A percentile compares a stretch with the other conserved stretches of the same genome.
These are phyloP conservation scores for Crenuchus spilurus DNA, from an alignment of 2,797 vertebrate genomes.

Conservation along the genomic window DNA sequence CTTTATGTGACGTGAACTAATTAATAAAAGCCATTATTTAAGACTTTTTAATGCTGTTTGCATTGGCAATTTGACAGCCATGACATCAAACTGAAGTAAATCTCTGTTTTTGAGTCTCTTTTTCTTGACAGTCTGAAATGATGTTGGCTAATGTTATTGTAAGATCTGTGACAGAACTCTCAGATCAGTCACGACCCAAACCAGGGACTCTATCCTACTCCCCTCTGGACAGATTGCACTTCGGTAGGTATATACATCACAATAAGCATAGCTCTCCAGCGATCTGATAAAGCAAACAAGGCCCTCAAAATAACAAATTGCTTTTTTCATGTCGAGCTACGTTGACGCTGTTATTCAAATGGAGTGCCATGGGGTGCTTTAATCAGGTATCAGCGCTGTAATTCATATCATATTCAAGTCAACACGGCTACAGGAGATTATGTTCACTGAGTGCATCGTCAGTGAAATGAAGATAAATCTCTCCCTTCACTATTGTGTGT, in stretches of 20 bases:
- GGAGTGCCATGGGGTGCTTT: conserved; percentile 33
- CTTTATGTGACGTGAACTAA: too few relatives aligned
- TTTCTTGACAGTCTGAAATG: too few relatives aligned
- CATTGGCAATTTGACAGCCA: too few relatives aligned
- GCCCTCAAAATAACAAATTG: conserved; percentile 46
- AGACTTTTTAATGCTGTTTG: too few relatives aligned
- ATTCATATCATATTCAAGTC: conserved; percentile 41
- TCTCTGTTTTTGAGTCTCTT: too few relatives aligned
- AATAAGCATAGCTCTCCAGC: conserved; percentile 25
- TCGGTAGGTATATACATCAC: conserved; percentile 43
- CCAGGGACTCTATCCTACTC: neutral
- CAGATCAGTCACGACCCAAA: neutral
- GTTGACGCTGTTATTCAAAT: conserved; percentile 34
- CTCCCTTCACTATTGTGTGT: conserved; percentile 47
- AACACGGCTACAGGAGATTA: conserved; percentile 47
- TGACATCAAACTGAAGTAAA: too few relatives aligned
- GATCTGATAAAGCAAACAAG: conserved; percentile 27
- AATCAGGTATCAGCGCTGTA: conserved; percentile 38
- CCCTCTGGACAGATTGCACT: neutral
- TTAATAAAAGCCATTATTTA: too few relatives aligned
- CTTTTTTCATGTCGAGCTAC: conserved; percentile 21
- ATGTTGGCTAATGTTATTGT: too few relatives aligned
- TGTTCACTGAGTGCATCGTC: conserved; percentile 43
- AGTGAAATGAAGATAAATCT: conserved; percentile 62
- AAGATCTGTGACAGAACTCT: too few relatives aligned